Conservation (phyloP, 2,888 invertebrate species). For the Drosophila buzzatii region DNA sequence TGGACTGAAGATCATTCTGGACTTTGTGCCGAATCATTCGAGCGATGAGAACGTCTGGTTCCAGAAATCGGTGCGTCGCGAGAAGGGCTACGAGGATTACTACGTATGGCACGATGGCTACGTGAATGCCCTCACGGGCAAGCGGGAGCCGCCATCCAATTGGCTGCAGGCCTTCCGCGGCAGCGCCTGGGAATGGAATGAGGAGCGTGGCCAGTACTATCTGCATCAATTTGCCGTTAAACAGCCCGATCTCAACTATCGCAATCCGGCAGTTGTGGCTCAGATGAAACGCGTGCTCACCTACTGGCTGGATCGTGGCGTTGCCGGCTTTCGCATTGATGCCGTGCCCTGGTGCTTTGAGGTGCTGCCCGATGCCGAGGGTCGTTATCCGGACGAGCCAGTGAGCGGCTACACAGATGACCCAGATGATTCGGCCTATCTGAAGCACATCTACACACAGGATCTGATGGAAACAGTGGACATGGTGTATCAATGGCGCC, state of each 20-base stretch:
- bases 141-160: conserved; percentile 78
- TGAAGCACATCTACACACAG: conserved; percentile 88
- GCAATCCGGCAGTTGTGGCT: conserved; percentile 88
- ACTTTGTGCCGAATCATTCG: conserved; percentile 91
- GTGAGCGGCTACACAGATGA: conserved; percentile 84
- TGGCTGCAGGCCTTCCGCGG: conserved; percentile 88
- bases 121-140: conserved; percentile 55
- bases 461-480: conserved; percentile 88
- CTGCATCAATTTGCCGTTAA: conserved; percentile 90
- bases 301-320: conserved; percentile 93
- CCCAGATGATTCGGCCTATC: conserved; percentile 86
- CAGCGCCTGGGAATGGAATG: conserved; percentile 91
- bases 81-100: conserved; percentile 89
- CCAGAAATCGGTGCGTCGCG: conserved; percentile 88
- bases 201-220: conserved; percentile 89
- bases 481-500: conserved; percentile 89
- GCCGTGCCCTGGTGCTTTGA: conserved; percentile 87
- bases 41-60: conserved; percentile 95
- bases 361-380: conserved; percentile 86
- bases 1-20: conserved; percentile 86
- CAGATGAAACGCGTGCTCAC: conserved; percentile 88
- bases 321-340: conserved; percentile 95
- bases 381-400: conserved; percentile 87
- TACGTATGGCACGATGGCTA: conserved; percentile 91
- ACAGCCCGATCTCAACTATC: conserved; percentile 92